These are phyloP conservation scores for Ctenodactylus gundi DNA, from an alignment of 2,113 vertebrate species.

Conservation along the genomic window DNA sequence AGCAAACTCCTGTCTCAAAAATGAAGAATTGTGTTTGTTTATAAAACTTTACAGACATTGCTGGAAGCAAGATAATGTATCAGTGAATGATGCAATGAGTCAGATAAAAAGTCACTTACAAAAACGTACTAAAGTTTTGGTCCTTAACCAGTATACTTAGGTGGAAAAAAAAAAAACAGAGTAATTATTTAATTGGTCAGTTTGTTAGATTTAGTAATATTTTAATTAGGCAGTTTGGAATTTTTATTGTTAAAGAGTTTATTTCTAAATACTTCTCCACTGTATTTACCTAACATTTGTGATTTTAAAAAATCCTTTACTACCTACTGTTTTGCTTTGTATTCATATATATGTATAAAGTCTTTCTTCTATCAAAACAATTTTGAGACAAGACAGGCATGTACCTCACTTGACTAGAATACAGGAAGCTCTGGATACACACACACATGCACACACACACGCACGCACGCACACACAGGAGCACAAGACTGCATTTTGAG, in stretches of 20 bases:
- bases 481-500: not conserved
- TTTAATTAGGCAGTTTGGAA: not conserved
- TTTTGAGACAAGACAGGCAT: not conserved
- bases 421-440: not conserved
- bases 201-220: not conserved
- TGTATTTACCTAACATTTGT: not conserved
- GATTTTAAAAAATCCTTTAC: not conserved
- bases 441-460: not conserved
- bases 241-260: conserved; percentile 1
- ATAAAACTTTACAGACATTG: not conserved
- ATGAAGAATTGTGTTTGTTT: conserved; percentile 35
- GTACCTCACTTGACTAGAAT: not conserved
- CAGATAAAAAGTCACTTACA: not conserved
- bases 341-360: not conserved
- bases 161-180: not conserved
- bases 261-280: not conserved
- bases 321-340: not conserved
- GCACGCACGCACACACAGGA: not conserved
- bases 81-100: not conserved
- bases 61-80: not conserved
- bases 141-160: not conserved
- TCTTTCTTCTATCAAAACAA: not conserved
- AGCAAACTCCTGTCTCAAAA: too few relatives aligned
- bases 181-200: not conserved
- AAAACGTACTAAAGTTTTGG: not conserved